Evolutionary conservation across 2,888 invertebrate genomes (phyloP).

Genomic region (Drosophila prostipennis): DNA sequence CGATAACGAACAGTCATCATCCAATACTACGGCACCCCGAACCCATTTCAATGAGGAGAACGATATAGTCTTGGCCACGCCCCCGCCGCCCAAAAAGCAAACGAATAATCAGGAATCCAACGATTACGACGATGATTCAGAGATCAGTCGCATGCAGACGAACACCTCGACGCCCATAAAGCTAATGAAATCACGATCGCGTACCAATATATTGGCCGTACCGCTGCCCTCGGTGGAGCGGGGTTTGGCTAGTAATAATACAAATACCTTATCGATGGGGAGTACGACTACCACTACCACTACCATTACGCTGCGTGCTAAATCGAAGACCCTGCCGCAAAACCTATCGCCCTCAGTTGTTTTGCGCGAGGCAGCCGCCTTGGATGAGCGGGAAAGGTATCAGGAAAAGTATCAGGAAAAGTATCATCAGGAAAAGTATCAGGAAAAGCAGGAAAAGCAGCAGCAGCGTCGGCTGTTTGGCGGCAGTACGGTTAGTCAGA

Average conservation of each 20-base stretch:
- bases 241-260: conserved; percentile 56
- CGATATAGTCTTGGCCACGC: conserved; percentile 73
- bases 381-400: conserved; percentile 29
- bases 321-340: conserved; percentile 87
- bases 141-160: conserved; percentile 84
- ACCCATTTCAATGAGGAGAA: conserved; percentile 76
- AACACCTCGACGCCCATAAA: conserved; percentile 84
- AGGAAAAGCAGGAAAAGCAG: conserved; percentile 41
- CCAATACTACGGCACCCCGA: conserved; percentile 64
- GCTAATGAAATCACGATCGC: conserved; percentile 84
- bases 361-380: conserved; percentile 76
- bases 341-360: conserved; percentile 84
- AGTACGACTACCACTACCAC: conserved; percentile 16
- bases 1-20: conserved; percentile 22
- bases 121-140: conserved; percentile 85
- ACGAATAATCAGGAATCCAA: not conserved
- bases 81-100: conserved; percentile 69
- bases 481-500: conserved; percentile 69
- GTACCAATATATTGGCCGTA: conserved; percentile 86
- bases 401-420: conserved; percentile 15
- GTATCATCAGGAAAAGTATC: conserved; percentile 29
- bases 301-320: conserved; percentile 83
- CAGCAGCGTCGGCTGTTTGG: conserved; percentile 75
- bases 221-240: conserved; percentile 74
- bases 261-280: conserved; percentile 3